A percentile compares a stretch with the other conserved stretches of the same genome.
Evolutionary conservation across 2,888 invertebrate genomes (phyloP).

Genomic region (Pseudolycoriella hygida): DNA sequence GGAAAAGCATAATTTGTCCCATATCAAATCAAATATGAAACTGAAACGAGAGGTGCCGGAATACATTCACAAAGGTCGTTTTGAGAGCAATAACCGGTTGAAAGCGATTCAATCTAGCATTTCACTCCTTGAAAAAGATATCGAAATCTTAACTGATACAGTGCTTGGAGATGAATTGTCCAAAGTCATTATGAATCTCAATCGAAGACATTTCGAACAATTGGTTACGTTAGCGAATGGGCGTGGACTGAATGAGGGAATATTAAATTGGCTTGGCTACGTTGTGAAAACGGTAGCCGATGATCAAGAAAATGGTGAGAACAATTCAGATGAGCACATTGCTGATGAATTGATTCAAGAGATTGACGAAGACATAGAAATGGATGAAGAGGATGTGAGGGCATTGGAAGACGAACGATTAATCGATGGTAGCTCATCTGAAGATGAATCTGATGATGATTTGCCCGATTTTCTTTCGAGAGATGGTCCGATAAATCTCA

Average conservation of each 20-base stretch:
- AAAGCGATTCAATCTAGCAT: not conserved
- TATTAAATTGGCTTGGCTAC: slow-evolving; percentile 5
- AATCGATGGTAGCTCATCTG: not conserved
- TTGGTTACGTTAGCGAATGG: not conserved
- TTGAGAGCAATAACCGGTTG: not conserved
- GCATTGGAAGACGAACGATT: not conserved
- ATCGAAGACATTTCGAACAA: not conserved
- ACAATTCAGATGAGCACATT: not conserved
- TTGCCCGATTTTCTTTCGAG: not conserved
- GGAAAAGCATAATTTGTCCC: slow-evolving; percentile 22
- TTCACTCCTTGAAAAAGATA: not conserved
- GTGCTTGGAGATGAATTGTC: not conserved
- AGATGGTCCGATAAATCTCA: not conserved
- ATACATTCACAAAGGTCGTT: slow-evolving; percentile 1
- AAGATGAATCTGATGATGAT: not conserved
- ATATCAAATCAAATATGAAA: not conserved
- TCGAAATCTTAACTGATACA: slow-evolving; percentile 1
- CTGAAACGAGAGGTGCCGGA: not conserved
- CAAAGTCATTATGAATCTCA: not conserved
- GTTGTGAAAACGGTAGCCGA: not conserved
- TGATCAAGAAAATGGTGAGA: not conserved
- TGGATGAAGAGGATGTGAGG: slow-evolving; percentile 5
- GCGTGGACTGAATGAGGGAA: slow-evolving; percentile 1
- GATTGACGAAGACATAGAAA: not conserved
- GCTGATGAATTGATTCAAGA: not conserved